Evolutionary conservation across 2,888 invertebrate genomes (phyloP).

Genomic region (Rhimphoctona megacephalus): DNA sequence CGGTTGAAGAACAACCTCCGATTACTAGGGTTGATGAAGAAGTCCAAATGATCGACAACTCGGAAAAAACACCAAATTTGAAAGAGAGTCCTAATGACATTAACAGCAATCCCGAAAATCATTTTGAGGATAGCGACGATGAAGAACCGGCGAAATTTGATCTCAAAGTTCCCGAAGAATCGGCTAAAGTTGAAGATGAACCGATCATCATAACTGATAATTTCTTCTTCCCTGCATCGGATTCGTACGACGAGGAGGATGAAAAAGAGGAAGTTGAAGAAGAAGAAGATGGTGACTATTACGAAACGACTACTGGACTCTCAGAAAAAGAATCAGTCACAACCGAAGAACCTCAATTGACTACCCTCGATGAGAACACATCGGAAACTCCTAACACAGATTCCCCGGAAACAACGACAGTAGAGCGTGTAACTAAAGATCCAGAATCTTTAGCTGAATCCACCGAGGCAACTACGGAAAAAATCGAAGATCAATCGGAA

Average conservation of each 20-base stretch:
- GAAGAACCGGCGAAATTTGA: constrained; percentile 60
- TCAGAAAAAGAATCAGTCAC: constrained; percentile 27
- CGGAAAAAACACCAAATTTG: constrained; percentile 74
- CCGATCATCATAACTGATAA: constrained; percentile 83
- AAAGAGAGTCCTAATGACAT: constrained; percentile 76
- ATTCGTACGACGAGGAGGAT: constrained; percentile 67
- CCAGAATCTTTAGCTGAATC: not conserved
- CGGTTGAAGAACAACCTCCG: constrained; percentile 58
- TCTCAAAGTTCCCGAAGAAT: constrained; percentile 54
- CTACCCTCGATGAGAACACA: constrained; percentile 11
- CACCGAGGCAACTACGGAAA: constrained; percentile 46
- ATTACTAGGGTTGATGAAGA: constrained; percentile 55
- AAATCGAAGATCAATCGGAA: constrained; percentile 43
- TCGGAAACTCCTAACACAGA: constrained; percentile 20
- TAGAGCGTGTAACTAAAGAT: constrained; percentile 15
- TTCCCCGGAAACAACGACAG: constrained; percentile 40
- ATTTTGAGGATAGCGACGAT: constrained; percentile 44
- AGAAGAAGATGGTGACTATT: constrained; percentile 52
- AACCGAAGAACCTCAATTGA: constrained; percentile 34
- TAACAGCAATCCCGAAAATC: constrained; percentile 72
- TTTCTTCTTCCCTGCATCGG: constrained; percentile 79
- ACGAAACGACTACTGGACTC: constrained; percentile 40
- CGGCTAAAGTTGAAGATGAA: constrained; percentile 60
- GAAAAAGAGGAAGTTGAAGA: constrained; percentile 49
- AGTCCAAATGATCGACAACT: constrained; percentile 32